These are phyloP conservation scores for Geotrypetes seraphini DNA, from an alignment of 2,797 vertebrate genomes.

Conservation along the genomic window DNA sequence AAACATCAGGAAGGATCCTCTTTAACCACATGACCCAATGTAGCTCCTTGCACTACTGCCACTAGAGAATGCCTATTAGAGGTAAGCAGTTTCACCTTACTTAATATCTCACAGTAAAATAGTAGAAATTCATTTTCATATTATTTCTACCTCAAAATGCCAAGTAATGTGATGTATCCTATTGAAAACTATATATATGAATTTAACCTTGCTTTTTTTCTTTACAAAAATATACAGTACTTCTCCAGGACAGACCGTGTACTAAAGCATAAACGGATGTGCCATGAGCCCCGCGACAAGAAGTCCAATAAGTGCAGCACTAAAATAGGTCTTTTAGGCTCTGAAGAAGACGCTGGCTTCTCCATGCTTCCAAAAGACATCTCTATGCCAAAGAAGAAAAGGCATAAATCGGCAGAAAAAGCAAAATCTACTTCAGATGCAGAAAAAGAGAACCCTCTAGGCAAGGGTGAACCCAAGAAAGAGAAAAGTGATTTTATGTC, in stretches of 20 bases:
- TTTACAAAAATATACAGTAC: conserved; percentile 69
- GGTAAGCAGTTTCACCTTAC: no score
- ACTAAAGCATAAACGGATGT: conserved; percentile 97
- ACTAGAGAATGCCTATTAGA: no score
- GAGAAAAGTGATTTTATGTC: conserved; percentile 79
- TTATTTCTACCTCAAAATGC: no score
- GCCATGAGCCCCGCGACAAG: conserved; percentile 92
- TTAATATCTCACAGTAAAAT: no score
- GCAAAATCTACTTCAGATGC: conserved; percentile 40
- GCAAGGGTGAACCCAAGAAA: conserved; percentile 72
- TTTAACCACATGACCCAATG: no score
- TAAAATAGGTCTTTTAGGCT: conserved; percentile 72
- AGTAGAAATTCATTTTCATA: no score
- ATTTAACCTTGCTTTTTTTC: conserved; percentile 14
- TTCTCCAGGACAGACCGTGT: conserved; percentile 97
- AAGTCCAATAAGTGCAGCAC: conserved; percentile 75
- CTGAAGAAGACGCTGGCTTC: conserved; percentile 65
- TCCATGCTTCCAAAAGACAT: conserved; percentile 80
- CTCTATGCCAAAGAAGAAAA: conserved; percentile 90
- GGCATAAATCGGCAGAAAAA: conserved; percentile 81
- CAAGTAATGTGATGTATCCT: no score
- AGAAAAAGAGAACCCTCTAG: conserved; percentile 51
- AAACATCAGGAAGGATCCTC: no score
- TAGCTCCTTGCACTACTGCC: no score
- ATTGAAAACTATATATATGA: no score